Evolutionary conservation across 2,113 vertebrate species (phyloP), one percentile per base, ranked within the genome.

Genomic region (Thalassoma bifasciatum): DNA sequence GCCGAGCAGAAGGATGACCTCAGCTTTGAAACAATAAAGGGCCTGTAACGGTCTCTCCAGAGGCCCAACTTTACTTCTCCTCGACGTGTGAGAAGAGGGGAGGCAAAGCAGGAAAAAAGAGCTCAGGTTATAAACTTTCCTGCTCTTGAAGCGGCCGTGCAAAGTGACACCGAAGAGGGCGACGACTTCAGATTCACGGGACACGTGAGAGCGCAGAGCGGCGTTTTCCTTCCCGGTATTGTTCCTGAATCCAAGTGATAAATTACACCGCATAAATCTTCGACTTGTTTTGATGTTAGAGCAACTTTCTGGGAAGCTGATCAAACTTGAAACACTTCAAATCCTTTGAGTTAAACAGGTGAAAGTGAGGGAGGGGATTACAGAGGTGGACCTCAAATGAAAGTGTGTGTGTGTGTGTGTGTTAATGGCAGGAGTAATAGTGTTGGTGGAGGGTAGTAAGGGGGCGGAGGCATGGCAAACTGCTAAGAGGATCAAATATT

Each of bases 1-100:
- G 87, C 95, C 92, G 94, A 89, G 94, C 94, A 95, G 95, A 95
- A 96, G 95, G 96, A 97, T 98, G 97, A 98, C 97, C 96, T 98
- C 96, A 98, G 96, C 96, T 95, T 93, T 95, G 94, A 96, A 98
- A 98, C 96, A 98, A 97, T 97, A 96, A 95, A 95, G 94, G 94
- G 95, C 94, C 96, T 96, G 95, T 96, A 96, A 96, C 94, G 95
- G 94, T 92, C 95, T 96, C 96, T 96, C 96, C 89, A 93, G 96
- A 96, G 96, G 94, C 94, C 95, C 90, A 95, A 97, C 96, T 97
- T 96, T 96, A 95, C 95, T 96, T 95, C 95, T 95, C 93, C 95
- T 96, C 93, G 95, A 95, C 71, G 82, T 88, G 88, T 81, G 85
- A 87, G 79, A 83, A 87, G 76, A 82, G 72, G 75, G 65, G 77